A percentile compares a stretch with the other conserved stretches of the same genome.
These are phyloP conservation scores for Oryctes rhinoceros DNA, from an alignment of 1,140 invertebrate species.

Conservation along the genomic window DNA sequence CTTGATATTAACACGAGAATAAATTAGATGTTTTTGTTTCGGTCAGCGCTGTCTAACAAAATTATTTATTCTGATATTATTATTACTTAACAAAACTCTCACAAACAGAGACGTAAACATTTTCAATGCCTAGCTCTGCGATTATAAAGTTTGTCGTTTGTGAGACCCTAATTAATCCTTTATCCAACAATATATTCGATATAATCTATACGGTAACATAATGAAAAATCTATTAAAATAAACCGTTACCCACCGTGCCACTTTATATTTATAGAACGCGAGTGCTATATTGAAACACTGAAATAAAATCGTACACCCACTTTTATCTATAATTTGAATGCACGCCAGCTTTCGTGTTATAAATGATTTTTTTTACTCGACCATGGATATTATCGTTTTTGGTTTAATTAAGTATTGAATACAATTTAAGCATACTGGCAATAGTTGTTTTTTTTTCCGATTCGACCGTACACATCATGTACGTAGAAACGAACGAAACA, in stretches of 20 bases:
- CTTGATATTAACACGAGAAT: too few species aligned
- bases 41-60: too few species aligned
- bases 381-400: constrained; percentile 20
- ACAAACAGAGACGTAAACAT: too few species aligned
- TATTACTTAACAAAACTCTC: too few species aligned
- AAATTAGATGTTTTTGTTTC: too few species aligned
- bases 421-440: neutral
- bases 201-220: neutral
- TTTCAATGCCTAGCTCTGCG: too few species aligned
- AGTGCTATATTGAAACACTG: neutral
- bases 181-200: neutral
- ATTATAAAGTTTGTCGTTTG: too few species aligned
- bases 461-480: neutral
- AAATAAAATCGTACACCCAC: neutral
- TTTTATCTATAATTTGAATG: constrained; percentile 21
- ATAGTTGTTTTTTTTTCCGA: neutral
- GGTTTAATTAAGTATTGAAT: neutral
- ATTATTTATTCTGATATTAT: too few species aligned
- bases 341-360: neutral
- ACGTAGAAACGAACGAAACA: neutral
- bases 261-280: neutral
- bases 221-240: neutral
- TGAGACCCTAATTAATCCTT: neutral
- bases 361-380: neutral
- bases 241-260: neutral